Evolutionary conservation across 2,113 vertebrate genomes (phyloP), one percentile per base, ranked within the genome.

Genomic region (Daboia siamensis): DNA sequence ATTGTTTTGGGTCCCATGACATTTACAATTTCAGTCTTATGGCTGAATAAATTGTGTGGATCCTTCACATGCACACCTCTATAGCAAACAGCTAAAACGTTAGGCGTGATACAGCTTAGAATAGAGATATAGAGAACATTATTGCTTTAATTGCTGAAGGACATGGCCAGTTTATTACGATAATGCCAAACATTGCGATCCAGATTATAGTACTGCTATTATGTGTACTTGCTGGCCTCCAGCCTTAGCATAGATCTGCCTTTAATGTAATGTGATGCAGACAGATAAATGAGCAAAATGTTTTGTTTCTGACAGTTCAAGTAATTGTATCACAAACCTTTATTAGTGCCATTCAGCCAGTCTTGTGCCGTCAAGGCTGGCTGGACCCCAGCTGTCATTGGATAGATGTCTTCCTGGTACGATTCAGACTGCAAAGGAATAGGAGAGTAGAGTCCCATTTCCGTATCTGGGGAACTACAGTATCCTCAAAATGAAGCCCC

Each of bases 341-440:
- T 99, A 95, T 99, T 95, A 56, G 98, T 74, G 85, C 99, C 99
- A 0, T 90, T 95, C 88, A 99, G 97, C 99, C 99, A 99, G 95
- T 99, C 97, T 15, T 96, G 97, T 54, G 98, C 98, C 1, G 98
- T 98, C 97, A 99, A 88, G 1, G 99, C 98, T 0, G 99, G 98
- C 89, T 97, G 97, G 91, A 97, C 95, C 57, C 98, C 98, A 1
- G 98, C 98, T 0, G 99, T 99, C 97, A 99, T 97, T 0, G 99
- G 99, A 95, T 99, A 99, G 96, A 99, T 98, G 97, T 99, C 99
- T 90, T 99, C 99, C 94, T 99, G 99, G 97, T 99, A 99, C 0
- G 98, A 98, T 96, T 99, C 99, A 0, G 98, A 99, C 99, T 99
- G 97, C n/a, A 95, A 96, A 95, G 48, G 89, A 20, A 94, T 0